Evolutionary conservation across 1,140 invertebrate species (phyloP).

Genomic region (Ceratoteleas bidentatus): DNA sequence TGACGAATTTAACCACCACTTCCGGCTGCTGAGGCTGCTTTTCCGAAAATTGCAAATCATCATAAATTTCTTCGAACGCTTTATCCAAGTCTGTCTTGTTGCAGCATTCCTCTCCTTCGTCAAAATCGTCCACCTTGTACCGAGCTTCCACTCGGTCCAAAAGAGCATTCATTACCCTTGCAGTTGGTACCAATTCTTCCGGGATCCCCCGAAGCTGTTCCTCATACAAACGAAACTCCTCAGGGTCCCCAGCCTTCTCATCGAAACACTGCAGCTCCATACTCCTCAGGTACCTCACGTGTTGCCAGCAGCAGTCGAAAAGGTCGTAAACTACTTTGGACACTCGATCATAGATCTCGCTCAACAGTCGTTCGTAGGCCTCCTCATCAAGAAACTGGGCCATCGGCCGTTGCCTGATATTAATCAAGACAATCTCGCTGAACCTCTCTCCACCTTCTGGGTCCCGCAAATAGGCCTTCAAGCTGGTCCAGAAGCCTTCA

Average conservation of each 20-base stretch:
- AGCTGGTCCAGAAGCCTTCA: slow-evolving; percentile 61
- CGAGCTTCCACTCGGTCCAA: slow-evolving; percentile 72
- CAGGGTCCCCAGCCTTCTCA: slow-evolving; percentile 62
- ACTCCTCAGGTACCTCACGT: slow-evolving; percentile 79
- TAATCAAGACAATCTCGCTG: slow-evolving; percentile 79
- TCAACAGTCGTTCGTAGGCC: slow-evolving; percentile 73
- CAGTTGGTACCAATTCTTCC: slow-evolving; percentile 77
- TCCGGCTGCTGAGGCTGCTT: background rate
- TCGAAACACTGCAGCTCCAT: slow-evolving; percentile 75
- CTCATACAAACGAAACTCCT: slow-evolving; percentile 70
- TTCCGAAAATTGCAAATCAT: no score
- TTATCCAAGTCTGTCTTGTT: background rate
- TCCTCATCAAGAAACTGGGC: slow-evolving; percentile 45
- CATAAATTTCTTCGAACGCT: slow-evolving; percentile 2
- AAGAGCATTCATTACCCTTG: slow-evolving; percentile 79
- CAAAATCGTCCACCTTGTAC: slow-evolving; percentile 19
- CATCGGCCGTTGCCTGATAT: slow-evolving; percentile 76
- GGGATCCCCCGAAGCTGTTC: slow-evolving; percentile 74
- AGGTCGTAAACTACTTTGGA: slow-evolving; percentile 81
- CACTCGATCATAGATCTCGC: slow-evolving; percentile 80
- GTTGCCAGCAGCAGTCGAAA: slow-evolving; percentile 80
- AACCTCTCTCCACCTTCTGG: slow-evolving; percentile 68
- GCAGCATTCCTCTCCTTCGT: background rate
- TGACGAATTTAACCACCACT: no score
- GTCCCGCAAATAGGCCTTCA: slow-evolving; percentile 67